These are phyloP conservation scores for Sceloporus tristichus DNA, from an alignment of 2,113 vertebrate species.

Conservation along the genomic window DNA sequence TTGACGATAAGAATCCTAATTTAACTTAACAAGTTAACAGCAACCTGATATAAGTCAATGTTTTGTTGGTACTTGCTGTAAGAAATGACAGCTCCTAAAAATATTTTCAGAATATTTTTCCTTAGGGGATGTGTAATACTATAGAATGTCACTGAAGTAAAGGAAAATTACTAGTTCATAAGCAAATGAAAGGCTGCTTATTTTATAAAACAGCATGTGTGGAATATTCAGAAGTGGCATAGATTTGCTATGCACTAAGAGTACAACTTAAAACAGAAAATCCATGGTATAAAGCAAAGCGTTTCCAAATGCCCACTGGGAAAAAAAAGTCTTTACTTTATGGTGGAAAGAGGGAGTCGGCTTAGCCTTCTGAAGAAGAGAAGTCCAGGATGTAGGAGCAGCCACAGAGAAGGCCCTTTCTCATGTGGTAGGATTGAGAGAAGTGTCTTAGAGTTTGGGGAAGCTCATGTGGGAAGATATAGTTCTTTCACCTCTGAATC, in stretches of 20 bases:
- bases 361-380: no score
- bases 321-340: no score
- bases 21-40: conserved; percentile 8
- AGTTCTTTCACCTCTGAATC: no score
- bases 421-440: no score
- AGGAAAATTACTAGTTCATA: conserved; percentile 2
- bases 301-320: no score
- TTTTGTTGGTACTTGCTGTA: conserved; percentile 2
- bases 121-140: conserved; percentile 2
- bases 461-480: no score
- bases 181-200: neutral
- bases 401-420: no score
- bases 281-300: no score
- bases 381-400: no score
- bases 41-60: neutral
- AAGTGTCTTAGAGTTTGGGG: no score
- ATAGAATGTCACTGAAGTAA: neutral
- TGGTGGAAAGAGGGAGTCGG: no score
- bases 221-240: neutral
- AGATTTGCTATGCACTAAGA: conserved; percentile 15
- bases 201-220: conserved; percentile 9
- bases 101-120: neutral
- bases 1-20: neutral
- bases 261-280: no score
- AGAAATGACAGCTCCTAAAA: conserved; percentile 1